phyloP scores from a whole-genome alignment of 2,113 vertebrate genomes.

The Hippolais icterina region DNA sequence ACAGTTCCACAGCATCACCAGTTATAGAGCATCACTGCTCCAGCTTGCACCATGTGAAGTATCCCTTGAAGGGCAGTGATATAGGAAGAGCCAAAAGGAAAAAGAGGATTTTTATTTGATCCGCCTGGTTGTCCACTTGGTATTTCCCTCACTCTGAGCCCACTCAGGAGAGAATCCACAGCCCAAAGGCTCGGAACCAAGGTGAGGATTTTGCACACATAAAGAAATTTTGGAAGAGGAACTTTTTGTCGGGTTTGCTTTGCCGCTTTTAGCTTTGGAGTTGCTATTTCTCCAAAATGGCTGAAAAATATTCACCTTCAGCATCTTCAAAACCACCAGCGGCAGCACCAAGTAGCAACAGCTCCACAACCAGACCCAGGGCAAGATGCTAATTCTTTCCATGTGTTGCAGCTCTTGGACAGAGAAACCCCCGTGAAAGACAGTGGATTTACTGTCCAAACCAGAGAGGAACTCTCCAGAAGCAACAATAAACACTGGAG shows the following conservation, averaged over 20 bases:
- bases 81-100: background rate
- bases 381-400: slow-evolving; percentile 35
- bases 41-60: fast-evolving
- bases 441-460: slow-evolving; percentile 1
- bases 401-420: slow-evolving; percentile 36
- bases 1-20: fast-evolving
- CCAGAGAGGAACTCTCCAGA: slow-evolving; percentile 47
- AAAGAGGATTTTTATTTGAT: background rate
- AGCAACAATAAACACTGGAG: slow-evolving; percentile 34
- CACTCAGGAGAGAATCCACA: background rate
- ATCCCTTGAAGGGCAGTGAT: fast-evolving
- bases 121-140: fast-evolving
- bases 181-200: background rate
- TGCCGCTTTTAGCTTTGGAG: background rate
- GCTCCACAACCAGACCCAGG: background rate
- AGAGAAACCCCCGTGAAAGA: background rate
- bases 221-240: background rate
- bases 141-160: background rate
- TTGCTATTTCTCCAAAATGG: background rate
- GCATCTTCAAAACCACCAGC: background rate
- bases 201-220: fast-evolving
- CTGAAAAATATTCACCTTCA: background rate
- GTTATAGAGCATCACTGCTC: fast-evolving
- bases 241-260: background rate
- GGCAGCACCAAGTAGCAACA: background rate